Conservation (phyloP, 2,797 vertebrate species). For the Danio jaintianensis region DNA sequence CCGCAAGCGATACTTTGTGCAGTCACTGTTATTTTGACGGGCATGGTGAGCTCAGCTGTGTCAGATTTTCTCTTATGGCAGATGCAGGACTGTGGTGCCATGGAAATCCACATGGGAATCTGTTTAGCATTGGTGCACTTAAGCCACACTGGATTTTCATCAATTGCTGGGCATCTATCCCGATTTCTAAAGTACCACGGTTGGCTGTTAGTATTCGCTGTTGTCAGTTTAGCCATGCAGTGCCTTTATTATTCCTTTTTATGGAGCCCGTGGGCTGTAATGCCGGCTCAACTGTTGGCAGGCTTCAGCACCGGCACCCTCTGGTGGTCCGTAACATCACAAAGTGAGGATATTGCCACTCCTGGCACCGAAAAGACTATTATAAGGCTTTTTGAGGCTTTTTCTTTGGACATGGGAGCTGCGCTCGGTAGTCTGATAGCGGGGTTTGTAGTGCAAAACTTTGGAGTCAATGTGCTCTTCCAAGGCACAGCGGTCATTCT, state of each 20-base stretch:
- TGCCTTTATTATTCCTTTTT: conserved; percentile 88
- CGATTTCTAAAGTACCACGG: conserved; percentile 72
- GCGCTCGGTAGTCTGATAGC: conserved; percentile 82
- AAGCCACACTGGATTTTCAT: conserved; percentile 75
- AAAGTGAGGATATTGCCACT: conserved; percentile 77
- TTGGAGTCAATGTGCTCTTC: conserved; percentile 78
- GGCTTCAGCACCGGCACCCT: conserved; percentile 79
- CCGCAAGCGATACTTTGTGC: conserved; percentile 76
- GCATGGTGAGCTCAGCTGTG: conserved; percentile 66
- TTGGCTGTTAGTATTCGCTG: conserved; percentile 68
- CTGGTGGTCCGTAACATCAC: conserved; percentile 81
- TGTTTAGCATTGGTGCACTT: conserved; percentile 76
- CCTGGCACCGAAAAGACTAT: conserved; percentile 80
- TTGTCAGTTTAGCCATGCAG: conserved; percentile 76
- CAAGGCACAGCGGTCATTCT: conserved; percentile 70
- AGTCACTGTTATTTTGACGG: conserved; percentile 76
- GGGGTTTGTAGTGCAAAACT: conserved; percentile 77
- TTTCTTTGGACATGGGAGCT: conserved; percentile 75
- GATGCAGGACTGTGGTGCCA: conserved; percentile 84
- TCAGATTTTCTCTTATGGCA: conserved; percentile 91
- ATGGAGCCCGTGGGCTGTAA: conserved; percentile 81
- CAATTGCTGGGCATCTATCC: conserved; percentile 68
- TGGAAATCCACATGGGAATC: conserved; percentile 85
- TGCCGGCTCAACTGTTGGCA: conserved; percentile 81
- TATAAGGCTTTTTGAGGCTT: conserved; percentile 69